Base-by-base conservation (phyloP, 2,797 vertebrate genomes). In the Alouatta caraya region DNA sequence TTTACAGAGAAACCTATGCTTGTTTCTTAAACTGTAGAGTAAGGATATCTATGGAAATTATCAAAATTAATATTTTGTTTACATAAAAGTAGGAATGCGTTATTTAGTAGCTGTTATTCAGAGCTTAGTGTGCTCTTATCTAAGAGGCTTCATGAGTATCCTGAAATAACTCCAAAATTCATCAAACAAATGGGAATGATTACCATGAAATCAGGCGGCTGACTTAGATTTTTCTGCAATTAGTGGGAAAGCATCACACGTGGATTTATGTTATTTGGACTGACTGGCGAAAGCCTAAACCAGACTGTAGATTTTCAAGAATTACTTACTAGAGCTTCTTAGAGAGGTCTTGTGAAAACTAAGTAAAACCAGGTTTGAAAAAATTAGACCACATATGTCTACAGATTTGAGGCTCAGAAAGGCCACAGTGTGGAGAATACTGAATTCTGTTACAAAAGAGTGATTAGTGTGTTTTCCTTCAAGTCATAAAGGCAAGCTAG, bases 251-350 rank as follows among this genome's bases (percentile, higher is more conserved):
- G 98, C 99, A 99, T 99, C 98, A 96, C 98, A 98, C 97, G 98
- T 99, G 99, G 99, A 99, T 99, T 99, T 99, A 99, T 99, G 99
- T 99, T 99, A 99, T 99, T 99, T 99, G 99, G 99, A 99, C 99
- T 99, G 99, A 99, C 99, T 98, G 98, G 98, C 99, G 98, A 99
- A 99, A 99, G 98, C 99, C 98, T 99, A 98, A 98, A 99, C 98
- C 98, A 99, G 98, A 98, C 98, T 98, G 98, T 98, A 98, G 98
- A 98, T 98, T 98, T 99, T 98, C 98, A 99, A 98, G 98, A 98
- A 99, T 99, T 99, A 98, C 98, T 98, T 98, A 97, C 96, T 96
- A 97, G 98, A 98, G 98, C 98, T 98, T 98, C 98, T 98, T 98
- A 99, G 98, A 98, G 99, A 98, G 97, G 98, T 98, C 97, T 99